Base-by-base conservation (phyloP, 1,140 invertebrate genomes). In the Alviniconcha marisindica region DNA sequence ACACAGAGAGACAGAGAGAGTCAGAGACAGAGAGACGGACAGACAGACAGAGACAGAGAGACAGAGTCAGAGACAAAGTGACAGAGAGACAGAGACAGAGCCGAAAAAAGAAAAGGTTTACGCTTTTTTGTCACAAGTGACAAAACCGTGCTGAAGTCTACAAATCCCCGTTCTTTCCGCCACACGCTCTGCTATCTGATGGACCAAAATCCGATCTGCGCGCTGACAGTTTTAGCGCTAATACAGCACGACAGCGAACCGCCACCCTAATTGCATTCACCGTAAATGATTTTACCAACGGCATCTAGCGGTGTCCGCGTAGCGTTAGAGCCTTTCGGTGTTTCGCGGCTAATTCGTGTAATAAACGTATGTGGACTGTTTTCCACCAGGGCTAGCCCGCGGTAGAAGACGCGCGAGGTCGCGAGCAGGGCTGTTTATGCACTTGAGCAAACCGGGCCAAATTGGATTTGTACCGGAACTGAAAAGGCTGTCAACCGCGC, bases 301-400 rank as follows among this genome's bases (percentile, higher is more conserved):
- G 73, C 42, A 76, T 76, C 73, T 54, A 76, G 40, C 73, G 33
- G 73, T 76, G 73, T 76, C 73, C 44, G 73, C 73, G 42, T 51
- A 76, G 42, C 73, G 73, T 76, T 76, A 76, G 51, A 76, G 73
- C 73, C 73, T 76, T 76, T 76, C 44, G 73, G 73, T 76, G 73
- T 76, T 76, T 76, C 73, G 73, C 73, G 24, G 73, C 73, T 76
- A 76, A 76, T 76, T 76, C 73, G 28, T 54, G 73, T 76, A 76
- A 76, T 76, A 76, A 76, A 76, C 73, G 40, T 51, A 48, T 33
- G 44, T 76, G 38, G 73, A 76, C 73, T 76, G 73, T 76, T 76
- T 76, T 31, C 44, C 73, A 5, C 14, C 44, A 12, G 28, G 7
- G 42, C 44, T 51, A 21, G 4, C 33, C 21, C 38, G 21, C 21